Conservation (phyloP, 2,888 invertebrate species). For the Petrolisthes manimaculis region DNA sequence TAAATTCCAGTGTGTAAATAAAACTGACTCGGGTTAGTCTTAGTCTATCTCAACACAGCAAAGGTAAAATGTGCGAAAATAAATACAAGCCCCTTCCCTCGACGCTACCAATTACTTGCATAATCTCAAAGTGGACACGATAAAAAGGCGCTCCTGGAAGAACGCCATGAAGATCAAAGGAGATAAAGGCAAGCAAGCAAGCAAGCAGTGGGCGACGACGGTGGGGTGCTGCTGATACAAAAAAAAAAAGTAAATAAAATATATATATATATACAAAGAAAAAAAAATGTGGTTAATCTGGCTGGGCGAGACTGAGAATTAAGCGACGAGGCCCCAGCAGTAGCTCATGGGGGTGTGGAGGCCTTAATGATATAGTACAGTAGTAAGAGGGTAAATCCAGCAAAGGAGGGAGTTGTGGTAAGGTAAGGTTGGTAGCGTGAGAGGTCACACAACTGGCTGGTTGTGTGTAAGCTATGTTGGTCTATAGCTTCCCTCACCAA, state of each 20-base stretch:
- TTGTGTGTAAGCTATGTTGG: no score
- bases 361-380: background rate
- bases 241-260: background rate
- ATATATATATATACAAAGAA: background rate
- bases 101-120: background rate
- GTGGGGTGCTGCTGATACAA: no score
- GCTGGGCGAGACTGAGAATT: background rate
- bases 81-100: no score
- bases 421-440: background rate
- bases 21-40: background rate
- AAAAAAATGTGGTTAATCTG: background rate
- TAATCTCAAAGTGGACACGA: background rate
- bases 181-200: no score
- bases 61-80: no score
- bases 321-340: background rate
- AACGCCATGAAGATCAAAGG: no score
- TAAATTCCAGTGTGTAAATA: no score
- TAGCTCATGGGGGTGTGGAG: background rate
- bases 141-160: background rate
- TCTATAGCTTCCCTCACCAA: no score
- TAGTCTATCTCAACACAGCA: background rate
- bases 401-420: background rate
- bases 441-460: background rate
- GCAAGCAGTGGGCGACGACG: no score
- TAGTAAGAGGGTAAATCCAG: no score